A percentile compares a stretch with the other conserved stretches of the same genome.
These are phyloP conservation scores for Rhinopomastus cyanomelas DNA, from an alignment of 2,113 vertebrate species.

Conservation along the genomic window DNA sequence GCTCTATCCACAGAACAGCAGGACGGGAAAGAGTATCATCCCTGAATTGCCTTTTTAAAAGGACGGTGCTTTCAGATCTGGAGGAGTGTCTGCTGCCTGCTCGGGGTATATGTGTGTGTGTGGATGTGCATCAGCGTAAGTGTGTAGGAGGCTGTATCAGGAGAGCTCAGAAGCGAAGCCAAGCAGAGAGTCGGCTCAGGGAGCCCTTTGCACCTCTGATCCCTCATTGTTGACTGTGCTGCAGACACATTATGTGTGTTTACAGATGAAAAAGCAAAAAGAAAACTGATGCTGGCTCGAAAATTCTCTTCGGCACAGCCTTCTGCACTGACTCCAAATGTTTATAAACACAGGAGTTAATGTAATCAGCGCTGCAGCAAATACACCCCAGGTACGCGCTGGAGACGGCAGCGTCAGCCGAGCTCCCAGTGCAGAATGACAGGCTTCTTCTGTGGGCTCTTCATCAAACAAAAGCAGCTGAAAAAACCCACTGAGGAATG, in stretches of 20 bases:
- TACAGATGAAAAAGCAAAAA: slow-evolving; percentile 51
- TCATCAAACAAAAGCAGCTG: slow-evolving; percentile 37
- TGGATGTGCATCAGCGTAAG: not conserved
- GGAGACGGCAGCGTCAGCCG: slow-evolving; percentile 62
- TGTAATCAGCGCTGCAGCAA: slow-evolving; percentile 77
- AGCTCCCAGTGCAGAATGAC: slow-evolving; percentile 4
- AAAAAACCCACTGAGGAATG: slow-evolving; percentile 14
- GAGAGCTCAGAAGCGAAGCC: slow-evolving; percentile 13
- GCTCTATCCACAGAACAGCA: not conserved
- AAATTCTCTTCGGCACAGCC: slow-evolving; percentile 52
- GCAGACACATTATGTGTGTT: not conserved
- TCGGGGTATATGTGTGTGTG: fast-evolving
- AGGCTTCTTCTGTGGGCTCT: slow-evolving; percentile 51
- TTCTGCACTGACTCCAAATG: slow-evolving; percentile 65
- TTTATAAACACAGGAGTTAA: slow-evolving; percentile 79
- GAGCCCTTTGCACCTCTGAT: slow-evolving; percentile 33
- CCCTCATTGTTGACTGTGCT: not conserved
- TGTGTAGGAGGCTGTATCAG: not conserved
- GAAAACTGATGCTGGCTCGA: slow-evolving; percentile 16
- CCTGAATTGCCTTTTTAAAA: not conserved
- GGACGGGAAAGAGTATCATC: not conserved
- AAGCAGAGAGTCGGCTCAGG: slow-evolving; percentile 20
- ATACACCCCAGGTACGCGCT: slow-evolving; percentile 72
- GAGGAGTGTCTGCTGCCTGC: not conserved
- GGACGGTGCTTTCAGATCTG: not conserved